phyloP scores from a whole-genome alignment of 1,140 invertebrate species.

The Diorhabda sublineata region DNA sequence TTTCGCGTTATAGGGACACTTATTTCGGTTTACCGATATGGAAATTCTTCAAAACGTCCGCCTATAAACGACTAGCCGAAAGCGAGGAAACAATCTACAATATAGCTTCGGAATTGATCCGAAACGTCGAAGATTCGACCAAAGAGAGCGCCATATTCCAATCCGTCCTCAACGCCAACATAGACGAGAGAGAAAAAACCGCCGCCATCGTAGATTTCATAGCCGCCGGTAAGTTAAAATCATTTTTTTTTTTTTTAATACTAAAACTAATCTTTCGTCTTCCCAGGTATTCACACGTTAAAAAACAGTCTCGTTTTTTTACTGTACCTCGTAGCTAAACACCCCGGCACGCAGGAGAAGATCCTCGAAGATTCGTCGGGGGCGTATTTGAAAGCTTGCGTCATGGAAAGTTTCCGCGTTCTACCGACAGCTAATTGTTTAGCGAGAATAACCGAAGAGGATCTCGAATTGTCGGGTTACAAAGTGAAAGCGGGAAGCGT shows the following conservation, averaged over 20 bases:
- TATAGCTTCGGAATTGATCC: conserved; percentile 74
- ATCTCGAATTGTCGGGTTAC: conserved; percentile 73
- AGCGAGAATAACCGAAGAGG: conserved; percentile 71
- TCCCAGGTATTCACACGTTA: conserved; percentile 70
- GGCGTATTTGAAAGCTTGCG: conserved; percentile 72
- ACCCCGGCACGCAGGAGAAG: conserved; percentile 65
- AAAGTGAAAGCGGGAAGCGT: conserved; percentile 76
- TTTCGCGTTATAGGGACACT: conserved; percentile 60
- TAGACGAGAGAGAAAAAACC: conserved; percentile 77
- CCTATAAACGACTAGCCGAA: conserved; percentile 66
- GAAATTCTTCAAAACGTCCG: conserved; percentile 71
- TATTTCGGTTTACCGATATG: conserved; percentile 79
- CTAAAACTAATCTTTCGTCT: background rate
- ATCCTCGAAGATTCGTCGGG: conserved; percentile 68
- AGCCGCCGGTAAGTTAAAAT: conserved; percentile 55
- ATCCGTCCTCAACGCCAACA: conserved; percentile 65
- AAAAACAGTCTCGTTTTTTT: conserved; percentile 78
- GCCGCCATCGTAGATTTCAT: conserved; percentile 83
- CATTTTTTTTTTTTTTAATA: background rate
- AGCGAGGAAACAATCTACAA: conserved; percentile 80
- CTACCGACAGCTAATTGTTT: conserved; percentile 80
- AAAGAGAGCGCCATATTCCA: conserved; percentile 61
- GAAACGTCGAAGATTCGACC: conserved; percentile 61
- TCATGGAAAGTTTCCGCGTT: conserved; percentile 80
- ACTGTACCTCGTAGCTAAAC: conserved; percentile 68